Evolutionary conservation across 2,888 invertebrate species (phyloP).

Genomic region (Pyrrhia umbra): DNA sequence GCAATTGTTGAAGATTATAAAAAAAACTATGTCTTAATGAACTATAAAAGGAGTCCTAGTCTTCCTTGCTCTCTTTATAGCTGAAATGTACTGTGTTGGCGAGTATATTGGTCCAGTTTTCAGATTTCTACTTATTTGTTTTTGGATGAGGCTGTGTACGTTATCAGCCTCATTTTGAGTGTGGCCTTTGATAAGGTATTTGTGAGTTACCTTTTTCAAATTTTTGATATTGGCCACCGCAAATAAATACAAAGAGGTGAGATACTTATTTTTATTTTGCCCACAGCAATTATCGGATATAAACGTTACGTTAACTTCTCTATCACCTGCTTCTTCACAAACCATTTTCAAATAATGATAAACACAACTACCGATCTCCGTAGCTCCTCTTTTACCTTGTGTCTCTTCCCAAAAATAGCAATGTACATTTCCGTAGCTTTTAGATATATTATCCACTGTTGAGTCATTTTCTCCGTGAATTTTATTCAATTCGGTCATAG

Average conservation of each 20-base stretch:
- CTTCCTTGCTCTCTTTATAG: background rate
- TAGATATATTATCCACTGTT: conserved; percentile 8
- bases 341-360: background rate
- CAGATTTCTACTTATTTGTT: conserved; percentile 22
- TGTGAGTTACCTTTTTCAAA: conserved; percentile 41
- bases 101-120: conserved; percentile 45
- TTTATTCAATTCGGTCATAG: too few species aligned
- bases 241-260: background rate
- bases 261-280: background rate
- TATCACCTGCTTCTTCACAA: background rate
- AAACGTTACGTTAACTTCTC: background rate
- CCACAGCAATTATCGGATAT: background rate
- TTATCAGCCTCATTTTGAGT: conserved; percentile 49
- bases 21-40: background rate
- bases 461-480: conserved; percentile 3
- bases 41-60: conserved; percentile 1
- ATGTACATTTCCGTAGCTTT: conserved; percentile 1
- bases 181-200: conserved; percentile 44
- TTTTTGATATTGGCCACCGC: conserved; percentile 13
- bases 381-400: conserved; percentile 1
- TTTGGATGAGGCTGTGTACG: conserved; percentile 41
- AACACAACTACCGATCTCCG: background rate
- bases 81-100: background rate
- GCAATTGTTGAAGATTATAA: background rate
- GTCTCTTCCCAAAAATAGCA: conserved; percentile 5